Conservation (phyloP, 2,797 vertebrate species). For the Craterocephalus amniculus region DNA sequence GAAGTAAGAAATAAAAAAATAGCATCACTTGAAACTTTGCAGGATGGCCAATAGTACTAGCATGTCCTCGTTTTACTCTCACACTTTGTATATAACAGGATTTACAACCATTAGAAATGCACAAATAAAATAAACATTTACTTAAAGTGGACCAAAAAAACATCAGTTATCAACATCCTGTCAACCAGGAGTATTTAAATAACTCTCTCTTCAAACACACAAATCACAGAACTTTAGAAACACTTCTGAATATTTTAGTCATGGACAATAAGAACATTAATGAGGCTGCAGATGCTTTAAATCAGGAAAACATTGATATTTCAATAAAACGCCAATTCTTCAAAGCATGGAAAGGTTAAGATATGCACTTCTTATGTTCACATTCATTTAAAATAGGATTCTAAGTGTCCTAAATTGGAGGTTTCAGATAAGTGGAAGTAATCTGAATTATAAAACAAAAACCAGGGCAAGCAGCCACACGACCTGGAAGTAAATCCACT, state of each 20-base stretch:
- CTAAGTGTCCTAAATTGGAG: slow-evolving; percentile 18
- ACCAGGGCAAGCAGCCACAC: slow-evolving; percentile 4
- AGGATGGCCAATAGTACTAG: slow-evolving; percentile 39
- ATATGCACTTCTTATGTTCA: slow-evolving; percentile 35
- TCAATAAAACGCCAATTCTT: slow-evolving; percentile 67
- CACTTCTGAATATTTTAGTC: slow-evolving; percentile 57
- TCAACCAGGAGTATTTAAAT: slow-evolving; percentile 66
- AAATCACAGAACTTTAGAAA: slow-evolving; percentile 64
- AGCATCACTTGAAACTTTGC: slow-evolving; percentile 54
- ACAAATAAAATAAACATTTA: slow-evolving; percentile 58
- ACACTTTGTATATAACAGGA: slow-evolving; percentile 39
- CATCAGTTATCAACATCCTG: slow-evolving; percentile 47
- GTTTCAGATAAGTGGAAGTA: slow-evolving; percentile 29
- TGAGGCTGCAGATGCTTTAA: slow-evolving; percentile 43
- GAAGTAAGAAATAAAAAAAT: slow-evolving; percentile 72
- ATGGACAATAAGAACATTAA: slow-evolving; percentile 43
- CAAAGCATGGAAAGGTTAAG: slow-evolving; percentile 32
- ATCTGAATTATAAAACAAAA: slow-evolving; percentile 28
- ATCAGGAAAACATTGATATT: slow-evolving; percentile 57
- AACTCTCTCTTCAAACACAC: slow-evolving; percentile 73
- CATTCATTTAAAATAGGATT: slow-evolving; percentile 39
- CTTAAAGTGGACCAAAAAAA: slow-evolving; percentile 56
- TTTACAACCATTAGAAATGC: slow-evolving; percentile 56
- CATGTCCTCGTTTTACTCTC: slow-evolving; percentile 40
- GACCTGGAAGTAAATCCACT: slow-evolving; percentile 16